These are phyloP conservation scores for Buathra laborator DNA, from an alignment of 2,888 invertebrate genomes.

Conservation along the genomic window DNA sequence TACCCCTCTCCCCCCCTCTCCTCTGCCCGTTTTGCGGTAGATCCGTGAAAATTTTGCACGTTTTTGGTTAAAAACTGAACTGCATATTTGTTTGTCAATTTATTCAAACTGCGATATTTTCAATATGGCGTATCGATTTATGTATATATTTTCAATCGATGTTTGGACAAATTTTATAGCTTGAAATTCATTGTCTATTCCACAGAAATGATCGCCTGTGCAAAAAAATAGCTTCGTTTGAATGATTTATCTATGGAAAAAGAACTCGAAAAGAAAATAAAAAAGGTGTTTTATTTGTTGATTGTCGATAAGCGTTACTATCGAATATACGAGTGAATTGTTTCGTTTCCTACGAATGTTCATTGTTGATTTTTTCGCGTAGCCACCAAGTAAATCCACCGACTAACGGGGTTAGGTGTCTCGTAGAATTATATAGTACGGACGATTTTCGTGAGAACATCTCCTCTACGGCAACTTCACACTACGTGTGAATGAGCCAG, in stretches of 20 bases:
- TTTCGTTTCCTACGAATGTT: neutral
- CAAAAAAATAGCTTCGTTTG: neutral
- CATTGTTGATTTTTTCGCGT: neutral
- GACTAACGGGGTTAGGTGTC: constrained; percentile 14
- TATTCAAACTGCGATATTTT: neutral
- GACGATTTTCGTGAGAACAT: constrained; percentile 17
- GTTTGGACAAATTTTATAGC: neutral
- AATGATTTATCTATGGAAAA: neutral
- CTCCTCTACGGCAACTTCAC: constrained; percentile 40
- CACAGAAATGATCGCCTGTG: neutral
- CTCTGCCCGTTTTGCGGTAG: neutral
- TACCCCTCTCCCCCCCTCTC: neutral
- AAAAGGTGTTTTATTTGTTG: neutral
- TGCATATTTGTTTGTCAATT: neutral
- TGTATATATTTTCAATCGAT: neutral
- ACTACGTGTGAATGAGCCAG: constrained; percentile 55
- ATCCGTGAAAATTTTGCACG: neutral
- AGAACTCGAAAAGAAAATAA: neutral
- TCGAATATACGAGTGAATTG: neutral
- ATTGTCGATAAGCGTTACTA: neutral
- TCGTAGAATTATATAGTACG: neutral
- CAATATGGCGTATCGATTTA: neutral
- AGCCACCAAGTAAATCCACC: neutral
- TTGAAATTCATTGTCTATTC: too few species aligned
- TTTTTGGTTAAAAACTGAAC: neutral